Conservation (phyloP, 2,797 vertebrate genomes). For the Thunnus albacares region DNA sequence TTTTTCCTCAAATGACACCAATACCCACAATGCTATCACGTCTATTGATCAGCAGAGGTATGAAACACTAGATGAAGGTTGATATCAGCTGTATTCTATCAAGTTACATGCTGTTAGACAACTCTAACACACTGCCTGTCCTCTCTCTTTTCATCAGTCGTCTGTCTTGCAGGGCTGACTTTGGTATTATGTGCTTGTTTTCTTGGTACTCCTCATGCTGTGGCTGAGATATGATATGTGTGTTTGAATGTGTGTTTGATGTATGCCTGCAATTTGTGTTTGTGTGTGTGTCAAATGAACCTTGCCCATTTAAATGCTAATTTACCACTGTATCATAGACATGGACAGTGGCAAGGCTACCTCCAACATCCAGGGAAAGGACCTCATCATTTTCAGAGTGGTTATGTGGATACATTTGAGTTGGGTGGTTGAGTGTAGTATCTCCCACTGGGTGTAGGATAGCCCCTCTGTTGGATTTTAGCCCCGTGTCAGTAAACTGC, state of each 20-base stretch:
- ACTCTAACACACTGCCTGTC: neutral
- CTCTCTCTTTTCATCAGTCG: neutral
- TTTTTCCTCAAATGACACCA: neutral
- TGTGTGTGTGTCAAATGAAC: constrained; percentile 26
- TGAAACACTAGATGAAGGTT: neutral
- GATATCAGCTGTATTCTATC: neutral
- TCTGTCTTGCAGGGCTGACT: neutral
- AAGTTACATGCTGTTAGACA: neutral
- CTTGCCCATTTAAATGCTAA: neutral
- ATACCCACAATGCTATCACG: constrained; percentile 7
- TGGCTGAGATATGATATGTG: constrained; percentile 22
- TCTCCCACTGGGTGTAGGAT: constrained; percentile 40
- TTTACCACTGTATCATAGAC: neutral
- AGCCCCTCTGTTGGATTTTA: constrained; percentile 19
- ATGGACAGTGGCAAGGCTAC: neutral
- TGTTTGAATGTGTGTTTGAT: neutral
- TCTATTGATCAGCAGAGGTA: constrained; percentile 4
- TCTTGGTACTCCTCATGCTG: constrained; percentile 16
- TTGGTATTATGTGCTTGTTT: constrained; percentile 17
- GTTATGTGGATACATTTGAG: constrained; percentile 17
- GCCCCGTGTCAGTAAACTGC: constrained; percentile 20
- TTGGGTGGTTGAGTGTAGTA: neutral
- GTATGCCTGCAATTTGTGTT: constrained; percentile 9
- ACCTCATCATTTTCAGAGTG: constrained; percentile 8
- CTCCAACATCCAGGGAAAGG: neutral